Base-by-base conservation (phyloP, 2,888 invertebrate species). In the Agriotes lineatus region DNA sequence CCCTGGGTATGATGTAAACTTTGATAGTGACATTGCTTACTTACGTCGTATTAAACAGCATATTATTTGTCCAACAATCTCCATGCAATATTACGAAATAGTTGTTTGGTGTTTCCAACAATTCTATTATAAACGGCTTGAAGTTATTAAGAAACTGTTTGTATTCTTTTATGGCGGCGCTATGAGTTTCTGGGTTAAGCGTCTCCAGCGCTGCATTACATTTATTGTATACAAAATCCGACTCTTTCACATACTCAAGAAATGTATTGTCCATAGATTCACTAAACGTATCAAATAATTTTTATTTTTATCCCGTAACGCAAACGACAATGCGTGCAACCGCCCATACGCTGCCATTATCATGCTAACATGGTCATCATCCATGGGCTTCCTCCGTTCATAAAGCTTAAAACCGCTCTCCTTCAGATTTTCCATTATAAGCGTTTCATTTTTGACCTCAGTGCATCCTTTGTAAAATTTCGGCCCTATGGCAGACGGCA, bases 241-340 rank as follows among this genome's bases (percentile, higher is more conserved):
- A n/a, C n/a, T 12, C 20, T 20, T 25, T 48, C 1, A 48, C 9
- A 20, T n/a, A 48, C 7, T 4, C n/a, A 4, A 1, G 12, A 2
- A 22, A 2, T 2, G 22, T 22, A 22, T 48, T n/a, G 12, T 48
- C 3, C 30, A 30, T 30, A 16, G 4, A n/a, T 14, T 37, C 33
- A 1, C 25, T 50, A 9, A 56, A 1, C 3, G 33, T 44, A 3
- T 45, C 25, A 37, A 64, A 64, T 7, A 19, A 7, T 25, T 78
- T 72, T 1, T 76, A 75, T 18, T 78, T 60, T 45, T 77, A 73
- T 37, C 79, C 71, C 20, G 20, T 35, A 81, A 63, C 0, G 78
- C 81, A 16, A 77, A 76, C 1, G 79, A 79, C 1, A 79, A 61
- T 0, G 80, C 77, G 63, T 83, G 82, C 18, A 80, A 77, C 52